Evolutionary conservation across 2,888 invertebrate species (phyloP), one percentile per base, ranked within the genome.

Genomic region (Nipponacmea schrenckii): DNA sequence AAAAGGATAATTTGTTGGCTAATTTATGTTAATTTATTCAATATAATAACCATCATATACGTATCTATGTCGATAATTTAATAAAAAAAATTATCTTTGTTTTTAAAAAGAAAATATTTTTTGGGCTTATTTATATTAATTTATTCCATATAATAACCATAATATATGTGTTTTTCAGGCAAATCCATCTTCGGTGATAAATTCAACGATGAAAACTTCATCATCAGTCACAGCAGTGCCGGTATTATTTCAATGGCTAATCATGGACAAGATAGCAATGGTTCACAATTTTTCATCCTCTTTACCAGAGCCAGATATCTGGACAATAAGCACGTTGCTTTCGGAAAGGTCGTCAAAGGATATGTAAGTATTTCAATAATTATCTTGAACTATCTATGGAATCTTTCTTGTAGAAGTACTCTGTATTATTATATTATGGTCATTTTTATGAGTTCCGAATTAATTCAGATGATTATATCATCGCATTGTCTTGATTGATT

Each of bases 221-320:
- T 77, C 69, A 76, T 89, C 71, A 86, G 85, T 71, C 88, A 89
- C 79, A 79, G 83, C 44, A 81, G 85, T 24, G 77, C 84, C 8
- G 89, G 89, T 17, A 86, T 87, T 80, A 84, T 89, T 12, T 84
- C 88, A 70, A 89, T 89, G 89, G 89, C 89, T 12, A 89, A 89
- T 80, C 86, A 88, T 73, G 89, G 89, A 26, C 76, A 74, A 71
- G 88, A 89, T 80, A 87, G 87, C 24, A 89, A 89, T 79, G 87
- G 88, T 17, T 88, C 88, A 5, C 89, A 89, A 81, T 89, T 89
- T 83, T 89, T 87, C 82, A 84, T 89, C 73, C 77, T 85, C n/a
- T 80, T 89, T 31, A 85, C 81, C 71, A 86, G 84, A 67, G 84
- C 87, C 39, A 81, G 89, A 68, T 89, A 88, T 88, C 77, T 89